These are phyloP conservation scores for Nylanderia fulva DNA, from an alignment of 1,140 invertebrate genomes.

Conservation along the genomic window DNA sequence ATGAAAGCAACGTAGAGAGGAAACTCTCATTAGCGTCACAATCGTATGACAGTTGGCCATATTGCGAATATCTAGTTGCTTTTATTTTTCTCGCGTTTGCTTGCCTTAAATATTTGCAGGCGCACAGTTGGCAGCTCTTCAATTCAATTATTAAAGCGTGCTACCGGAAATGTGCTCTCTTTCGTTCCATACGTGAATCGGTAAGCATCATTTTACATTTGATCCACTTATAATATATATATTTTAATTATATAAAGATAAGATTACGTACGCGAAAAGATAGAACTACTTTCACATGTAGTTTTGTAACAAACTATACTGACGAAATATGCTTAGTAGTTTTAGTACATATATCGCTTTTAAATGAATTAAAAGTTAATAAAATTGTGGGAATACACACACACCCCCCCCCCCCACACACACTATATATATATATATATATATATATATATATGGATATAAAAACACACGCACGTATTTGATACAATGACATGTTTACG, in stretches of 20 bases:
- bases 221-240: too few relatives aligned
- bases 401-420: too few relatives aligned
- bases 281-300: slow-evolving; percentile 10
- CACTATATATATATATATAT: too few relatives aligned
- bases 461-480: neutral
- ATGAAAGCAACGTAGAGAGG: neutral
- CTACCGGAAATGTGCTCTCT: too few relatives aligned
- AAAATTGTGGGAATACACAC: slow-evolving; percentile 42
- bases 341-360: neutral
- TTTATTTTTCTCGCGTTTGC: too few relatives aligned
- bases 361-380: slow-evolving; percentile 31
- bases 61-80: neutral
- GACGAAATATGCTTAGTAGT: neutral
- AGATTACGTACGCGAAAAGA: neutral
- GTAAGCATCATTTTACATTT: too few relatives aligned
- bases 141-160: too few relatives aligned
- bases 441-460: too few relatives aligned
- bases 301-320: neutral
- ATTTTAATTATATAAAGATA: too few relatives aligned
- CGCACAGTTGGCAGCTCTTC: too few relatives aligned
- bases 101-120: too few relatives aligned
- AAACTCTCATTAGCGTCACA: neutral
- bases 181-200: too few relatives aligned
- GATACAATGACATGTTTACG: slow-evolving; percentile 5
- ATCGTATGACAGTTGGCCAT: neutral